Evolutionary conservation across 1,140 invertebrate species (phyloP).

Genomic region (Drosophila orosa): DNA sequence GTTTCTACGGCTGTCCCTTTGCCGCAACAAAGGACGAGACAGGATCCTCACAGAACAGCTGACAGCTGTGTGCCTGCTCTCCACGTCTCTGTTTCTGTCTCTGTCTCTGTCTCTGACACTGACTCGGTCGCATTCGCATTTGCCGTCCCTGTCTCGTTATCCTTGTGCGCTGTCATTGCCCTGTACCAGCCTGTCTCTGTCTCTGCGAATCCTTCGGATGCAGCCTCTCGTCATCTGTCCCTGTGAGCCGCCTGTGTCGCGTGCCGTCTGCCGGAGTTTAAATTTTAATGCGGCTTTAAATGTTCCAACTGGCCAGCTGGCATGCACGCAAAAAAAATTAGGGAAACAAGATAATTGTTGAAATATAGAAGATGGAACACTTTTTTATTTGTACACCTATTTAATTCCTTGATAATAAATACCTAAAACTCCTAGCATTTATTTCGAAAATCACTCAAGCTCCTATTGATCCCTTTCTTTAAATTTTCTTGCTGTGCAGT

Average conservation of each 20-base stretch:
- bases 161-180: constrained; percentile 69
- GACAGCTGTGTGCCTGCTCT: constrained; percentile 68
- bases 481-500: background rate
- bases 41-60: constrained; percentile 68
- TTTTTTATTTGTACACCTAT: background rate
- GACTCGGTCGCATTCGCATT: constrained; percentile 1
- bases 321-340: constrained; percentile 1
- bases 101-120: constrained; percentile 6
- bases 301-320: constrained; percentile 46
- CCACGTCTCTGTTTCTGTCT: background rate
- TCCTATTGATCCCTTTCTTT: too few species aligned
- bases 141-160: constrained; percentile 45
- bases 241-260: constrained; percentile 41
- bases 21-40: constrained; percentile 48
- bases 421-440: background rate
- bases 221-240: constrained; percentile 31
- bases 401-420: too few species aligned
- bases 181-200: constrained; percentile 11
- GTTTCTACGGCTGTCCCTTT: constrained; percentile 28
- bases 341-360: background rate
- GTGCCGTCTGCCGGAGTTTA: constrained; percentile 52
- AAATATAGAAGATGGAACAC: background rate
- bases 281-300: constrained; percentile 48
- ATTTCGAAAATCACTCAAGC: accelerated
- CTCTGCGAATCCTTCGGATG: constrained; percentile 26